These are phyloP conservation scores for Scaptomyza cyrtandrae DNA, from an alignment of 2,888 invertebrate genomes.

Conservation along the genomic window DNA sequence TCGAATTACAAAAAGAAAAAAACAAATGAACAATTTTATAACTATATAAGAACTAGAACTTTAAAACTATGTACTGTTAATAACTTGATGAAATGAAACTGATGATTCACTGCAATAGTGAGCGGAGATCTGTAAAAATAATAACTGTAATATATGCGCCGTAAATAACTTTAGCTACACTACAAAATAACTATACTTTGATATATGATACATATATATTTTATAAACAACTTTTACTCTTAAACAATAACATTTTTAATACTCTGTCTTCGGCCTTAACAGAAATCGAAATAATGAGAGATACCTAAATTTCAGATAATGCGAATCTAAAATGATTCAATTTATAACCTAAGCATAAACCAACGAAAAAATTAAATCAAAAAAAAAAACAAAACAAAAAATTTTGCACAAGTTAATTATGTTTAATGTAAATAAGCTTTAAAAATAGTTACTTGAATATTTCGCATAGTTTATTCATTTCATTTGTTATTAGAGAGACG, in stretches of 20 bases:
- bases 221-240: slow-evolving; percentile 78
- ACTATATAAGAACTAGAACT: slow-evolving; percentile 18
- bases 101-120: slow-evolving; percentile 14
- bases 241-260: slow-evolving; percentile 68
- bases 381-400: slow-evolving; percentile 14
- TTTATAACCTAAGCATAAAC: slow-evolving; percentile 44
- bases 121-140: slow-evolving; percentile 55
- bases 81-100: slow-evolving; percentile 46
- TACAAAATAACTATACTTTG: slow-evolving; percentile 61
- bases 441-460: slow-evolving; percentile 47
- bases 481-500: slow-evolving; percentile 46
- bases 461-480: slow-evolving; percentile 44
- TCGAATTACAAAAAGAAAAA: slow-evolving; percentile 48
- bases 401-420: slow-evolving; percentile 65
- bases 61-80: slow-evolving; percentile 35
- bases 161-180: slow-evolving; percentile 46
- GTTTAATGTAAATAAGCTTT: slow-evolving; percentile 74
- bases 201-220: slow-evolving; percentile 65
- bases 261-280: slow-evolving; percentile 77
- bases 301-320: slow-evolving; percentile 22
- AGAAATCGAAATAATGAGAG: slow-evolving; percentile 26
- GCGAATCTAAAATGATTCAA: slow-evolving; percentile 24
- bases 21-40: slow-evolving; percentile 25
- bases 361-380: slow-evolving; percentile 33
- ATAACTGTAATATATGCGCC: slow-evolving; percentile 63